A percentile compares a stretch with the other conserved stretches of the same genome.
Evolutionary conservation across 2,888 invertebrate species (phyloP).

Genomic region (Serripes groenlandicus): DNA sequence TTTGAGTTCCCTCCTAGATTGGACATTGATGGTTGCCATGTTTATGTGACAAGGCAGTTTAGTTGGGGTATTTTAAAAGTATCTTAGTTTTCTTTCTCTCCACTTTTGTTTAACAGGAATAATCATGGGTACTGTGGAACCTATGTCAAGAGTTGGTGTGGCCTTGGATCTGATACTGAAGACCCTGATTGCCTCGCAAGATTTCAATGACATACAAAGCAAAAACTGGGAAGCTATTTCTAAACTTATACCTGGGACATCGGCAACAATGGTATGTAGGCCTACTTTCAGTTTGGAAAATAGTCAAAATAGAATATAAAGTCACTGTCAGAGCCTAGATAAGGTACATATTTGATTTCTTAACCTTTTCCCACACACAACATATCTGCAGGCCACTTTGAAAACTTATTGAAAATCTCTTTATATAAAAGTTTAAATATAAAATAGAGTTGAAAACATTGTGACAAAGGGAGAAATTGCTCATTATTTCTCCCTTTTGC

Average conservation of each 20-base stretch:
- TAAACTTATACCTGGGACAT: conserved; percentile 83
- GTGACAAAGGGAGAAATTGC: too few species aligned
- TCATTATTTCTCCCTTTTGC: too few species aligned
- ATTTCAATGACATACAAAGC: conserved; percentile 78
- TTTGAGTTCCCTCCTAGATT: neutral
- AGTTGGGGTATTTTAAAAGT: neutral
- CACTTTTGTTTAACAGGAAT: neutral
- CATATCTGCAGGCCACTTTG: too few species aligned
- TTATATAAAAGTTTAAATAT: too few species aligned
- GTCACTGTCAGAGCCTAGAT: neutral
- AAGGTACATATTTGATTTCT: too few species aligned
- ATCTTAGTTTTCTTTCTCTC: neutral
- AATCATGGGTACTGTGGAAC: conserved; percentile 67
- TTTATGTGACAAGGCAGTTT: too few species aligned
- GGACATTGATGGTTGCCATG: neutral
- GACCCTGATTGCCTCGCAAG: conserved; percentile 80
- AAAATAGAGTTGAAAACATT: too few species aligned
- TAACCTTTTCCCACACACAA: too few species aligned
- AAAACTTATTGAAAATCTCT: too few species aligned
- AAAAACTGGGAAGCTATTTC: conserved; percentile 85
- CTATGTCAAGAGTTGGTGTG: conserved; percentile 71
- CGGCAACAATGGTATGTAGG: conserved; percentile 79
- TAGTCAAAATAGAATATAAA: neutral
- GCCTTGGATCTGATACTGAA: conserved; percentile 84
- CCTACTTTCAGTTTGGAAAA: neutral